Evolutionary conservation across 2,113 vertebrate genomes (phyloP).

Genomic region (Cebus imitator): DNA sequence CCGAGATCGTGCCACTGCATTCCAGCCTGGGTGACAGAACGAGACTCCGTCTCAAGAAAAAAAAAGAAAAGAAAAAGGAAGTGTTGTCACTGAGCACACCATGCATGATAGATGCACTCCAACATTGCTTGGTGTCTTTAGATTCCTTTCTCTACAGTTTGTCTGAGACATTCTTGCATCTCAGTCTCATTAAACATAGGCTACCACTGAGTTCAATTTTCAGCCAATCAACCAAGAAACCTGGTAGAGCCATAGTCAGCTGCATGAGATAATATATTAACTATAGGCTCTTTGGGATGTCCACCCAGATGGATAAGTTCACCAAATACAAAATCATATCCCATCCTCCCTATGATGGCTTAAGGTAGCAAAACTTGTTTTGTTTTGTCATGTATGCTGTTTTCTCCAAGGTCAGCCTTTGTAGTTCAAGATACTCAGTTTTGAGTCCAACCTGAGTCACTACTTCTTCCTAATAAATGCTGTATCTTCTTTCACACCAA

Average conservation of each 20-base stretch:
- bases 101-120: background rate
- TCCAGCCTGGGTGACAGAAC: too few species aligned
- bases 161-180: background rate
- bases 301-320: background rate
- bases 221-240: background rate
- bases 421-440: background rate
- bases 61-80: too few species aligned
- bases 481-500: background rate
- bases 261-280: background rate
- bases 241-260: background rate
- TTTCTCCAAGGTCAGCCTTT: background rate
- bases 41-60: too few species aligned
- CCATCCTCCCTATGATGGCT: background rate
- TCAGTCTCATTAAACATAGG: background rate
- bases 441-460: background rate
- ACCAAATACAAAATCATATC: background rate
- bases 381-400: background rate
- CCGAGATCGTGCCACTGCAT: too few species aligned
- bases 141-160: background rate
- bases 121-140: background rate
- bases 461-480: background rate
- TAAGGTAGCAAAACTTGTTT: background rate
- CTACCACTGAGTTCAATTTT: background rate
- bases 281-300: background rate
- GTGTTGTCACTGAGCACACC: background rate